Base-by-base conservation (phyloP, 2,113 vertebrate genomes). In the Tyrannus savana region DNA sequence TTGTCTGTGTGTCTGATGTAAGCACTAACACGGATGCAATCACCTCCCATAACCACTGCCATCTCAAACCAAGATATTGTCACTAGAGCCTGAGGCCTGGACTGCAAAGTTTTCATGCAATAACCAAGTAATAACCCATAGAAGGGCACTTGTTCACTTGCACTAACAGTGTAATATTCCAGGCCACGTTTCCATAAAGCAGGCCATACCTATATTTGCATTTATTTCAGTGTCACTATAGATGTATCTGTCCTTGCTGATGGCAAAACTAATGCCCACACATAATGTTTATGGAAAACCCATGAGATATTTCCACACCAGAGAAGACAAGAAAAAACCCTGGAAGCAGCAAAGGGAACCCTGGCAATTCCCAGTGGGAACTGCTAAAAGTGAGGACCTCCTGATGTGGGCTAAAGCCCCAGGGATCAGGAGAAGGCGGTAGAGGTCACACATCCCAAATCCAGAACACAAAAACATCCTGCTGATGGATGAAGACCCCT, bases 381-480 rank as follows among this genome's bases (percentile, higher is more conserved):
- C 30, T 49, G 25, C 28, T 37, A 8, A 3, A 7, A 1, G 0
- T 0, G 0, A 56, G 19, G 10, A 22, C 28, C 9, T 76, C 37
- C 44, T 7, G 23, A 11, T 5, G 10, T 6, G 22, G 18, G 17
- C 3, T 78, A 17, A 85, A 79, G 22, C 1, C 25, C 23, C 71
- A 12, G 58, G 12, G 12, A 5, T 11, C 15, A 14, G 52, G 35
- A 90, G 52, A 39, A 53, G 12, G 15, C 11, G 13, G 14, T 35
- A 22, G 7, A 2, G 0, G 6, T 30, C 56, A 33, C 50, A 28
- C 37, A 72, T 4, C 71, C 75, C 64, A 80, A 11, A 53, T 22
- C 66, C 24, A 41, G 49, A 53, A 82, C 0, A 4, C 8, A 37
- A 73, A 77, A 72, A 16, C 10, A 24, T 4, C 30, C 23, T 3